Evolutionary conservation across 2,113 vertebrate species (phyloP), one percentile per base, ranked within the genome.

Genomic region (Pao palembangensis): DNA sequence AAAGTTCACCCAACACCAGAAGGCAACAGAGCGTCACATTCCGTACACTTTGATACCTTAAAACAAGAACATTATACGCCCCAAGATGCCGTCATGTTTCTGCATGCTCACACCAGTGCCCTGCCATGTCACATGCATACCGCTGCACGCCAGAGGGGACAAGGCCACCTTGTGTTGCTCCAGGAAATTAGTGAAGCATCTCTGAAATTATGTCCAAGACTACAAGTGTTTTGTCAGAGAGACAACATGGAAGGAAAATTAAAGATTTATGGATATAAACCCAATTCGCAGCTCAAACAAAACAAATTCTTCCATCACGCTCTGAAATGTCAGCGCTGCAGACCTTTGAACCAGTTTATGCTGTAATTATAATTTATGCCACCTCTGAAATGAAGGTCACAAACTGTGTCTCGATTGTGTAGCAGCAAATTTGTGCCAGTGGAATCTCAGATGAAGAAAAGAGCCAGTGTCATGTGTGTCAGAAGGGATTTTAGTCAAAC

Each of bases 381-480:
- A 75, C 75, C 78, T 73, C 72, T 74, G 67, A 38, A 73, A 67
- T 61, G 31, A 64, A 61, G 5, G 58, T 46, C 6, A 10, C 76
- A 67, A 25, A 80, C 79, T 76, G 79, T n/a, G 76, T 74, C 57
- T 78, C 80, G 67, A 78, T 84, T 87, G 84, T 85, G 75, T 12
- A 55, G 67, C 51, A 28, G 3, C 4, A 1, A 64, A 68, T 79
- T 78, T 62, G 67, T 34, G 17, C 56, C 64, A 16, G 31, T 11
- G 67, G 71, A 79, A 71, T 78, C 84, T 71, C 61, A 25, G 48
- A 58, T 69, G 66, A 73, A 83, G 80, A 87, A 85, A 86, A 83
- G 88, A 75, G 77, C 77, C 79, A 77, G 85, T 86, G 86, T 89
- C 85, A 65, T 53, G 76, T 20, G 79, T 81, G n/a, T 86, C 86